Conservation (phyloP, 2,113 vertebrate genomes). For the Lanius ludovicianus region DNA sequence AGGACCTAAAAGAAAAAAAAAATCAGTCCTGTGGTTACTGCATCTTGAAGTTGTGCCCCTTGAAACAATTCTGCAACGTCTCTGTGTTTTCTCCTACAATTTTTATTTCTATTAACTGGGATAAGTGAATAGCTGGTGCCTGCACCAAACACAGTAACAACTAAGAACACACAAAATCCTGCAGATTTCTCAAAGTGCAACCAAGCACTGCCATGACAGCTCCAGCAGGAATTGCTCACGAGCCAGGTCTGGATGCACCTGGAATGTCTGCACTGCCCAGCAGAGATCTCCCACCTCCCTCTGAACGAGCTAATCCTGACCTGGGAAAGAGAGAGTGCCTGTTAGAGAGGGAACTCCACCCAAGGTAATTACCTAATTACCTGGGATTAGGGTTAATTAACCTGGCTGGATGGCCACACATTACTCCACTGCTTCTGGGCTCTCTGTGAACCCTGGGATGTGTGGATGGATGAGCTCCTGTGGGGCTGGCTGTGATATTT, state of each 20-base stretch:
- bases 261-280: not conserved
- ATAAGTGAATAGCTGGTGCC: not conserved
- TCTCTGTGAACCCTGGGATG: not conserved
- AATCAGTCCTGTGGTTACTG: not conserved
- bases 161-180: not conserved
- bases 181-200: not conserved
- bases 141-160: not conserved
- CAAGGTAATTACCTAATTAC: not conserved
- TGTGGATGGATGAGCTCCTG: not conserved
- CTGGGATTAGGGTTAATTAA: not conserved
- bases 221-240: not conserved
- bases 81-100: not conserved
- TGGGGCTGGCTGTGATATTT: not conserved
- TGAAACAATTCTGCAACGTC: not conserved
- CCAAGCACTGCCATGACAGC: not conserved
- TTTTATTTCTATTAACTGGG: not conserved
- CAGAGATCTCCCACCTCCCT: not conserved
- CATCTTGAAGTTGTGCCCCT: not conserved
- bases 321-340: not conserved
- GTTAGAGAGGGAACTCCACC: not conserved
- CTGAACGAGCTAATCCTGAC: not conserved
- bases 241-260: not conserved
- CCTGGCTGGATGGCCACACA: not conserved
- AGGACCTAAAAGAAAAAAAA: not conserved
- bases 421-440: not conserved